Evolutionary conservation across 1,140 invertebrate genomes (phyloP).

Genomic region (Chionoecetes opilio): DNA sequence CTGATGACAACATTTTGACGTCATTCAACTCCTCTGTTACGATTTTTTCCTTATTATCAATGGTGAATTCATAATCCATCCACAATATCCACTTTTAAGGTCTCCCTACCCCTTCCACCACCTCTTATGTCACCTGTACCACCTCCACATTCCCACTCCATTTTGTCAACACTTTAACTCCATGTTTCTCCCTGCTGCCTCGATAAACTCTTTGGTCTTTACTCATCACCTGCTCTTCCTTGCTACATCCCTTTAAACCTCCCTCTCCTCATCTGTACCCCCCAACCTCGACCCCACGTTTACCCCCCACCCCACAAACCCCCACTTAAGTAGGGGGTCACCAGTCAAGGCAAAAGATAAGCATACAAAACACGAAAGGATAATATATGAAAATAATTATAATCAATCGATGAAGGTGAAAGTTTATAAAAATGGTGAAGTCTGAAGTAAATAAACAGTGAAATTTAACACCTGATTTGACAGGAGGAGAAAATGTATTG

Average conservation of each 20-base stretch:
- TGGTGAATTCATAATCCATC: neutral
- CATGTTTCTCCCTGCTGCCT: too few relatives aligned
- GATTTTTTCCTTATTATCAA: neutral
- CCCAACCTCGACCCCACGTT: neutral
- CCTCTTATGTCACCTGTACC: too few relatives aligned
- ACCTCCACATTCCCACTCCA: too few relatives aligned
- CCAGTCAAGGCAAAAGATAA: neutral
- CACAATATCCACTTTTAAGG: neutral
- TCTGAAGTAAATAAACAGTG: too few relatives aligned
- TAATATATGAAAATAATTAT: too few relatives aligned
- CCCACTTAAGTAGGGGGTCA: neutral
- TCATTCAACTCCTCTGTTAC: neutral
- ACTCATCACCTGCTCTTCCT: neutral
- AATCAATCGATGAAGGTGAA: too few relatives aligned
- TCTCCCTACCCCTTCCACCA: too few relatives aligned
- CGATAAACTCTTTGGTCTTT: neutral
- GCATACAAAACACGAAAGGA: too few relatives aligned
- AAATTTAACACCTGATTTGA: too few relatives aligned
- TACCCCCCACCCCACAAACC: neutral
- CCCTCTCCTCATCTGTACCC: neutral
- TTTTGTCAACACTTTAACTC: too few relatives aligned
- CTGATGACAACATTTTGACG: neutral
- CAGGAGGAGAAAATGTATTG: too few relatives aligned
- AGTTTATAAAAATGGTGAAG: too few relatives aligned
- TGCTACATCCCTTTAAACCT: neutral